phyloP scores from a whole-genome alignment of 2,797 vertebrate genomes.

The Salarias fasciatus region DNA sequence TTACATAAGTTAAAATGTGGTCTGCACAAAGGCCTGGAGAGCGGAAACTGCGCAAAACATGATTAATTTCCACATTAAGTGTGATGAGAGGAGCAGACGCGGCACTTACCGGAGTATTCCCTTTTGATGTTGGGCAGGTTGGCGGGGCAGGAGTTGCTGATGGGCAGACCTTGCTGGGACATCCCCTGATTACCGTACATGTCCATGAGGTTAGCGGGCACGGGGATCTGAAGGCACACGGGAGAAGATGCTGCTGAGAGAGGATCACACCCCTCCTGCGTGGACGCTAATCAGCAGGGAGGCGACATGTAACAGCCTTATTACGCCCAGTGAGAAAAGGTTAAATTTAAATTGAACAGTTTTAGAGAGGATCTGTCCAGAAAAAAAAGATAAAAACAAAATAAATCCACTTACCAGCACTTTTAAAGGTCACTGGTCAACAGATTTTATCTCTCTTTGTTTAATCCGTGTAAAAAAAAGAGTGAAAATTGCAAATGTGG shows the following conservation, averaged over 20 bases:
- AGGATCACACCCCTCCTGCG: not conserved
- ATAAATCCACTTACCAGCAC: no score
- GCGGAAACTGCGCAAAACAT: not conserved
- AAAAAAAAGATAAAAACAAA: no score
- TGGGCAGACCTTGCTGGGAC: slow-evolving; percentile 89
- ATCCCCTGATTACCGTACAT: slow-evolving; percentile 94
- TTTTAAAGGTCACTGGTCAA: not conserved
- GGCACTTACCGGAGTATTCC: slow-evolving; percentile 91
- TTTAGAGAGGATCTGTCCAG: no score
- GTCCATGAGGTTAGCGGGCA: slow-evolving; percentile 93
- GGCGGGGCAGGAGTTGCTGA: slow-evolving; percentile 97
- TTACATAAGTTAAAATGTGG: no score
- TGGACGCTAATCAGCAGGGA: not conserved
- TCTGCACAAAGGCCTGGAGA: no score
- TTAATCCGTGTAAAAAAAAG: not conserved
- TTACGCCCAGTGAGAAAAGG: slow-evolving; percentile 5
- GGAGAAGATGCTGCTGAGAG: not conserved
- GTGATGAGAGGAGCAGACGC: no score
- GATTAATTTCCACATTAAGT: no score
- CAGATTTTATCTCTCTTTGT: not conserved
- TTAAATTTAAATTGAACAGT: no score
- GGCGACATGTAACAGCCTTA: not conserved
- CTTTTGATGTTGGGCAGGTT: slow-evolving; percentile 98
- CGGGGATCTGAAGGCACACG: slow-evolving; percentile 84
- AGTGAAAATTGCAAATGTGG: not conserved